Percentiles rank a stretch among this genome's conserved stretches.
Conservation (phyloP, 2,888 invertebrate genomes). For the Dicyrtoma fusca region DNA sequence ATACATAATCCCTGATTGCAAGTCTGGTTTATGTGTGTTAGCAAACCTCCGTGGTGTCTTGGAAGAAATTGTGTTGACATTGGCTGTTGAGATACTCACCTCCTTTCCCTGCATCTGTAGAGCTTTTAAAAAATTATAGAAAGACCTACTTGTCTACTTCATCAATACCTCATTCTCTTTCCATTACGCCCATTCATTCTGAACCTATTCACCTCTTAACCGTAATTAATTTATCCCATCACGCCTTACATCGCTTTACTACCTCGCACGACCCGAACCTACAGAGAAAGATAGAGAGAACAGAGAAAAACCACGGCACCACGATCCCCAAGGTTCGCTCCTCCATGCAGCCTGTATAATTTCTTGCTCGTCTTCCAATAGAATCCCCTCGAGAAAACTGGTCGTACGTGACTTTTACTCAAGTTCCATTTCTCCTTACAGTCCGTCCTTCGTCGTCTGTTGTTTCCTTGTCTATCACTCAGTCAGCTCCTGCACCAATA, state of each 20-base stretch:
- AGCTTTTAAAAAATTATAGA: not conserved
- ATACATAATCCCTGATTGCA: too few species aligned
- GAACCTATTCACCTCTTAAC: conserved; percentile 31
- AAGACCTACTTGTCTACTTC: conserved; percentile 14
- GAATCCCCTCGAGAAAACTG: conserved; percentile 13
- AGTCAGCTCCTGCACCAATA: too few species aligned
- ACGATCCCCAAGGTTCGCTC: too few species aligned
- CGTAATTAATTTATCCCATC: conserved; percentile 39
- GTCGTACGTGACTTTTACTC: conserved; percentile 21
- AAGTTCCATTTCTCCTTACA: not conserved
- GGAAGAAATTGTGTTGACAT: too few species aligned
- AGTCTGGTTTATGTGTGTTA: not conserved
- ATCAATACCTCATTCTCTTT: conserved; percentile 18
- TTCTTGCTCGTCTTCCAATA: not conserved
- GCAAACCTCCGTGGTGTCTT: too few species aligned
- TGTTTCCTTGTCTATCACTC: not conserved
- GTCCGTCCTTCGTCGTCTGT: not conserved
- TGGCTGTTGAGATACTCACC: not conserved
- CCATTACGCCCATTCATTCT: conserved; percentile 29
- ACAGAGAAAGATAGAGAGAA: too few species aligned
- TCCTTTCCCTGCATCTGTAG: not conserved
- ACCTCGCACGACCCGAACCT: not conserved
- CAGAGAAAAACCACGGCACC: too few species aligned
- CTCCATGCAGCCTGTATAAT: conserved; percentile 1
- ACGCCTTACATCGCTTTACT: conserved; percentile 12